Percentiles rank a stretch among this genome's conserved stretches.
phyloP scores from a whole-genome alignment of 2,113 vertebrate genomes.

The Maccullochella peelii region DNA sequence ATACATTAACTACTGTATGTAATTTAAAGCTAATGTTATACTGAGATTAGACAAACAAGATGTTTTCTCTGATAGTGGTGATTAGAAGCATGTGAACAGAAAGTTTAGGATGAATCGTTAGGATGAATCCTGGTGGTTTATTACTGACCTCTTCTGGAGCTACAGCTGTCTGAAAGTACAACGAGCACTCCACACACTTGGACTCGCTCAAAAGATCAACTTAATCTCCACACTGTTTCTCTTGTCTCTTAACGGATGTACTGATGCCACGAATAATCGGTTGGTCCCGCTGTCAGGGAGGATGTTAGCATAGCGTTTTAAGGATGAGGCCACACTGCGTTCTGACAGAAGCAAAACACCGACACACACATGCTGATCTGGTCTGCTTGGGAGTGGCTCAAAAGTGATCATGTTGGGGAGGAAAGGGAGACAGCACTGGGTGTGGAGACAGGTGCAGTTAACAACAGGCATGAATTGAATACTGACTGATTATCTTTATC shows the following conservation, averaged over 20 bases:
- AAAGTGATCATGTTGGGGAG: constrained; percentile 4
- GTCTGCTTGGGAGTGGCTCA: constrained; percentile 41
- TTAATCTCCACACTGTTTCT: constrained; percentile 4
- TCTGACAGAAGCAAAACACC: constrained; percentile 72
- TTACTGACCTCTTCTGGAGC: constrained; percentile 47
- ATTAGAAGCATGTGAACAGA: constrained; percentile 57
- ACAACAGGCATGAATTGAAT: constrained; percentile 50
- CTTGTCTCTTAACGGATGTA: constrained; percentile 17
- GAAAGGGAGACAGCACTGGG: not conserved
- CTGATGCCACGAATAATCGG: constrained; percentile 21
- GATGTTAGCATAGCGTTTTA: constrained; percentile 41
- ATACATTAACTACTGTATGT: constrained; percentile 66
- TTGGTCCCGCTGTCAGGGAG: constrained; percentile 57
- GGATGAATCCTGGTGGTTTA: constrained; percentile 37
- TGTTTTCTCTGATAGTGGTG: constrained; percentile 35
- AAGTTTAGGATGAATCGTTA: constrained; percentile 41
- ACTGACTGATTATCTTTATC: constrained; percentile 52
- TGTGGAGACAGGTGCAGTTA: constrained; percentile 16
- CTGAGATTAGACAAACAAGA: constrained; percentile 63
- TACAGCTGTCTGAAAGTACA: constrained; percentile 52
- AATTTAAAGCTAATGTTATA: constrained; percentile 77
- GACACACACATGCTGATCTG: constrained; percentile 62
- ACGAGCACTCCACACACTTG: not conserved
- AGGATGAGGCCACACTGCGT: constrained; percentile 42
- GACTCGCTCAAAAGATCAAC: constrained; percentile 21